Evolutionary conservation across 2,113 vertebrate genomes (phyloP).

Genomic region (Chroicocephalus ridibundus): DNA sequence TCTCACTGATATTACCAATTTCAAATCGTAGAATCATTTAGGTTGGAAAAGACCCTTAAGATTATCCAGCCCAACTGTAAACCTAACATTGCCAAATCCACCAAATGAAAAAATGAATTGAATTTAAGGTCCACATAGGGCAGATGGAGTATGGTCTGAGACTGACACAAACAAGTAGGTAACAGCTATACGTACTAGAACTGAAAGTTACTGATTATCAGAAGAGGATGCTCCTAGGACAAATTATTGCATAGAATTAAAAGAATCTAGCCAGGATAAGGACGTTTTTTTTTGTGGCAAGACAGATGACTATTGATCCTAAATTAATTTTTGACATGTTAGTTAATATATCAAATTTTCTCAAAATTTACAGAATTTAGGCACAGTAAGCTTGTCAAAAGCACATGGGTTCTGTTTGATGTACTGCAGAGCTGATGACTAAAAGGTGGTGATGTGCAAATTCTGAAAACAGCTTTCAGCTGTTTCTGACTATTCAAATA

Average conservation of each 20-base stretch:
- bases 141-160: neutral
- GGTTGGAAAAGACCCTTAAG: neutral
- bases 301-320: neutral
- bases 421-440: neutral
- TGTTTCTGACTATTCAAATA: neutral
- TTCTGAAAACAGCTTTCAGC: neutral
- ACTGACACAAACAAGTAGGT: neutral
- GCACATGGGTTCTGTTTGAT: neutral
- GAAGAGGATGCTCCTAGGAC: neutral
- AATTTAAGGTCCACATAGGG: neutral
- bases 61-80: neutral
- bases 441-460: neutral
- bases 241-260: neutral
- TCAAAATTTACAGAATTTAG: neutral
- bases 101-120: neutral
- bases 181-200: neutral
- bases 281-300: neutral
- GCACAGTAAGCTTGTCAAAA: neutral
- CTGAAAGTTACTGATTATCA: neutral
- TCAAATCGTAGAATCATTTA: neutral
- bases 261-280: neutral
- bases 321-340: neutral
- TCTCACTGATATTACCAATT: neutral
- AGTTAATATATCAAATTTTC: neutral
- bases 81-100: neutral